phyloP scores from a whole-genome alignment of 2,888 invertebrate genomes.

The Corythucha ciliata region DNA sequence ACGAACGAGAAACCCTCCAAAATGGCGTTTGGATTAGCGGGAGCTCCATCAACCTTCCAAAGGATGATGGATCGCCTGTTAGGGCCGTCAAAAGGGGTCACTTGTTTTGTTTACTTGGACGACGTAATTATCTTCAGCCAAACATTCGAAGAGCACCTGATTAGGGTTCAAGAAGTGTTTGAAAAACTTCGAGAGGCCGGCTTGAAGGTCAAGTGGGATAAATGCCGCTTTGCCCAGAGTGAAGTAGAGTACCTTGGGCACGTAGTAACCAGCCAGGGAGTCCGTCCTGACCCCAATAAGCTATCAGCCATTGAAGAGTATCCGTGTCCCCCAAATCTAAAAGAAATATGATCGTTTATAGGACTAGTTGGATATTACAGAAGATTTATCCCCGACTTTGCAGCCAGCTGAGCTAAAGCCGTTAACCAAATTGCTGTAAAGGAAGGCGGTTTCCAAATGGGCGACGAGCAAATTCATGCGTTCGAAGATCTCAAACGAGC shows the following conservation, averaged over 20 bases:
- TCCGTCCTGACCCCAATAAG: background rate
- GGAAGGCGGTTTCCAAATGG: conserved; percentile 4
- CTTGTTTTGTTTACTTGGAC: conserved; percentile 22
- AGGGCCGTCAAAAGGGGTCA: background rate
- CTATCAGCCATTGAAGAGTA: background rate
- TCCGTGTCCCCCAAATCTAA: background rate
- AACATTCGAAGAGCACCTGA: background rate
- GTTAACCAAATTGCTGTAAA: conserved; percentile 30
- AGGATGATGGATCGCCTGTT: background rate
- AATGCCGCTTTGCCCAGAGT: background rate
- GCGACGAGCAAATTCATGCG: background rate
- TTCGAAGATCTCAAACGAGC: conserved; percentile 33
- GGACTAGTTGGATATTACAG: conserved; percentile 27
- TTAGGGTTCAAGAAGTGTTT: background rate
- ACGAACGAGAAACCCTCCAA: too few relatives aligned
- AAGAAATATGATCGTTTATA: conserved; percentile 11
- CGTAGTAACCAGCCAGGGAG: background rate
- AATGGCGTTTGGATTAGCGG: background rate
- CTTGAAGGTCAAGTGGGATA: conserved; percentile 1
- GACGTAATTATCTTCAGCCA: conserved; percentile 21
- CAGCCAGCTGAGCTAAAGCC: conserved; percentile 26
- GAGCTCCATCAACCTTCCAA: background rate
- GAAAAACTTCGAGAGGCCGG: background rate
- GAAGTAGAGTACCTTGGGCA: conserved; percentile 9
- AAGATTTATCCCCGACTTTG: conserved; percentile 32